Conservation (phyloP, 2,797 vertebrate genomes). For the Euthynnus affinis region DNA sequence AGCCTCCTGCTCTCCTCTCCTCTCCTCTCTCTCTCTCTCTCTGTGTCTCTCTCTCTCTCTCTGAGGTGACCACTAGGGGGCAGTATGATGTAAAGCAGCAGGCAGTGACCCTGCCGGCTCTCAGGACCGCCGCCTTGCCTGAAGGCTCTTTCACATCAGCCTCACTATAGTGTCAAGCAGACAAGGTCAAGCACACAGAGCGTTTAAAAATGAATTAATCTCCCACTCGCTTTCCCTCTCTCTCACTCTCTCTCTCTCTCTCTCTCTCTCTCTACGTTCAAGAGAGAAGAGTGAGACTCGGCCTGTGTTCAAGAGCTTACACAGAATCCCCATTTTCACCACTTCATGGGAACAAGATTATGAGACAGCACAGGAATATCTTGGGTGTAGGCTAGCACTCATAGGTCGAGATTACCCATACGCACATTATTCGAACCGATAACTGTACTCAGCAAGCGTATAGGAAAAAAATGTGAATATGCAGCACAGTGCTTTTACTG, state of each 20-base stretch:
- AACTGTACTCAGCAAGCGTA: slow-evolving; percentile 38
- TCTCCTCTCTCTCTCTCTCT: too few species aligned
- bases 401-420: slow-evolving; percentile 21
- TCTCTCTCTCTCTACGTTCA: slow-evolving; percentile 27
- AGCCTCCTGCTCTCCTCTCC: slow-evolving; percentile 10
- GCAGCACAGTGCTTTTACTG: slow-evolving; percentile 25
- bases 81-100: slow-evolving; percentile 79
- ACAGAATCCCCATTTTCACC: slow-evolving; percentile 67
- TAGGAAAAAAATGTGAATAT: slow-evolving; percentile 29
- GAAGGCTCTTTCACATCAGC: slow-evolving; percentile 70
- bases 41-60: too few species aligned
- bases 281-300: slow-evolving; percentile 34
- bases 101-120: slow-evolving; percentile 35
- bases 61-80: slow-evolving; percentile 78
- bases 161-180: slow-evolving; percentile 76
- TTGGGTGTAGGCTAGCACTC: slow-evolving; percentile 27
- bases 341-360: slow-evolving; percentile 58
- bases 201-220: slow-evolving; percentile 82
- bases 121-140: slow-evolving; percentile 44
- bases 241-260: slow-evolving; percentile 22
- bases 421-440: slow-evolving; percentile 27
- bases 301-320: slow-evolving; percentile 55
- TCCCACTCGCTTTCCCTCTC: slow-evolving; percentile 52
- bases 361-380: slow-evolving; percentile 32
- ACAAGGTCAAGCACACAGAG: slow-evolving; percentile 84